These are phyloP conservation scores for Lucilia sericata DNA, from an alignment of 1,140 invertebrate species.

Conservation along the genomic window DNA sequence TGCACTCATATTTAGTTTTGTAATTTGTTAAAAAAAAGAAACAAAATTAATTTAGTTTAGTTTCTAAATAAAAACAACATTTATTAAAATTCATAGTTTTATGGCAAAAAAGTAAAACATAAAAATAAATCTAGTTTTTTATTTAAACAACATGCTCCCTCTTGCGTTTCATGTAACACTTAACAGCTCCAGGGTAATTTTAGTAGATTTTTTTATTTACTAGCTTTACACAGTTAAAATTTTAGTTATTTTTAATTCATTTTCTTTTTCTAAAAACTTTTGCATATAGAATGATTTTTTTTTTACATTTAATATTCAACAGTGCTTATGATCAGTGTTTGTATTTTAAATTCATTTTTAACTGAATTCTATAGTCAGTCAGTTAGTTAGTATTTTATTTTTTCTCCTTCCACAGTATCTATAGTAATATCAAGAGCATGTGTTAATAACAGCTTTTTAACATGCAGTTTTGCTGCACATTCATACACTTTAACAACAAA, in stretches of 20 bases:
- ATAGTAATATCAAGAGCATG: slow-evolving; percentile 35
- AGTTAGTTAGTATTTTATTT: background rate
- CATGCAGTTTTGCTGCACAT: slow-evolving; percentile 30
- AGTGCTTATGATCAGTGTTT: no score
- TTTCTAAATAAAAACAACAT: slow-evolving; percentile 23
- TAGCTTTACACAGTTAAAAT: background rate
- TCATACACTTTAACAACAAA: background rate
- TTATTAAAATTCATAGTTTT: slow-evolving; percentile 22
- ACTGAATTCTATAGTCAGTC: background rate
- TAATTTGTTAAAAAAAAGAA: background rate
- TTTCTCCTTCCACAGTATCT: background rate
- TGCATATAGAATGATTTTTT: background rate
- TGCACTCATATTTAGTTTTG: background rate
- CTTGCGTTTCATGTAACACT: slow-evolving; percentile 5
- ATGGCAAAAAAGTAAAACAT: background rate
- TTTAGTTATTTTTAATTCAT: background rate
- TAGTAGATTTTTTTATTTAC: background rate
- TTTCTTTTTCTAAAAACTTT: background rate
- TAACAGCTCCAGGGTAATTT: slow-evolving; percentile 23
- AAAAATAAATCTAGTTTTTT: slow-evolving; percentile 34
- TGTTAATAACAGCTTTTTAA: slow-evolving; percentile 43
- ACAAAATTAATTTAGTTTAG: background rate
- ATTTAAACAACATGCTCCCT: background rate
- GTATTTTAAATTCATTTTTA: slow-evolving; percentile 13
- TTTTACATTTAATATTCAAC: no score